A percentile compares a stretch with the other conserved stretches of the same genome.
Evolutionary conservation across 2,113 vertebrate species (phyloP).

Genomic region (Phylloscopus whistleri): DNA sequence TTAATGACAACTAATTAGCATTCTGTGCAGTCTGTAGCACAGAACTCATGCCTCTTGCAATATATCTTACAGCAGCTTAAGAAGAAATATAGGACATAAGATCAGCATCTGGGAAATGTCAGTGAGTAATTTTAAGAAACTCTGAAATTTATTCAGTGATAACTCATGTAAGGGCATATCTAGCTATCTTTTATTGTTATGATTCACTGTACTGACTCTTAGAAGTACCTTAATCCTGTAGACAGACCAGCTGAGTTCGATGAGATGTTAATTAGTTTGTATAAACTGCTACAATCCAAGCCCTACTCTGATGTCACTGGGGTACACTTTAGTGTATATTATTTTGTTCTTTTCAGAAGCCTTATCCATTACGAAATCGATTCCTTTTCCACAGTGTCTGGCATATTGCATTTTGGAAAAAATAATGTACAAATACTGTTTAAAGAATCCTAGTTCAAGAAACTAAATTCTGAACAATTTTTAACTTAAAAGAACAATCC

Average conservation of each 20-base stretch:
- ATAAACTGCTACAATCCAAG: background rate
- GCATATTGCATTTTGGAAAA: background rate
- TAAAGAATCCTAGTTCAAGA: conserved; percentile 1
- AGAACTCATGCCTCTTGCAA: background rate
- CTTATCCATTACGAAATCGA: conserved; percentile 17
- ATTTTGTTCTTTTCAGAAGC: conserved; percentile 20
- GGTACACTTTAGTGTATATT: background rate
- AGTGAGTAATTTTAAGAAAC: background rate
- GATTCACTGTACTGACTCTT: background rate
- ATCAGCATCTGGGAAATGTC: background rate
- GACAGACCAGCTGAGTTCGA: background rate
- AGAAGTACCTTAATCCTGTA: background rate
- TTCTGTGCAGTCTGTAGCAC: background rate
- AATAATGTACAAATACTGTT: background rate
- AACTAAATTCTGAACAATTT: conserved; percentile 4
- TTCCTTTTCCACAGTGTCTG: background rate
- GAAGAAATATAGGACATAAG: background rate
- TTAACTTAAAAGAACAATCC: background rate
- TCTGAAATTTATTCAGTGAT: background rate
- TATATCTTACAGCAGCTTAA: background rate
- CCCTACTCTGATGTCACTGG: background rate
- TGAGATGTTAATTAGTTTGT: background rate
- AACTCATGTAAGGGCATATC: background rate
- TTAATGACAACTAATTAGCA: conserved; percentile 9
- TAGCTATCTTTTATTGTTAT: background rate